phyloP scores from a whole-genome alignment of 2,888 invertebrate species.

The Ectobius pallidus region DNA sequence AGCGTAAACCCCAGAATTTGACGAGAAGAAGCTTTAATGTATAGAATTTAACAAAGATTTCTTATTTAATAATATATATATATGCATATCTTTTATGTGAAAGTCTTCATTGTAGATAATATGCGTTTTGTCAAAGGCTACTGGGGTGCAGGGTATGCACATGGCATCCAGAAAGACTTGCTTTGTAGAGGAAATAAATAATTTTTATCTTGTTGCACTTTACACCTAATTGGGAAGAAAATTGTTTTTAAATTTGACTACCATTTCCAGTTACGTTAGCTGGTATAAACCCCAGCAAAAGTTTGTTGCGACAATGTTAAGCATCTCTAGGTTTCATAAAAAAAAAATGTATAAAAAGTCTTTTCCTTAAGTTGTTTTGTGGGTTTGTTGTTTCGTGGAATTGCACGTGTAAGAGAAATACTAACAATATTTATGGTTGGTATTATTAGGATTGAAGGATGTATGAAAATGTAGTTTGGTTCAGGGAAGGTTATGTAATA shows the following conservation, averaged over 20 bases:
- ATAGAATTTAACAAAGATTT: constrained; percentile 11
- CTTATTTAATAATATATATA: not conserved
- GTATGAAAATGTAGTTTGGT: constrained; percentile 4
- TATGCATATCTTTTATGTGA: constrained; percentile 12
- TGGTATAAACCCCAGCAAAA: not conserved
- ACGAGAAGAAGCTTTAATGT: constrained; percentile 13
- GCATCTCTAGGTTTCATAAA: not conserved
- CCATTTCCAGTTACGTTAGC: not conserved
- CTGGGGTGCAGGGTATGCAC: constrained; percentile 9
- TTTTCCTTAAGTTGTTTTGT: constrained; percentile 16
- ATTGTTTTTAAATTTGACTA: not conserved
- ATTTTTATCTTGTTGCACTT: constrained; percentile 2
- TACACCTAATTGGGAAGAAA: not conserved
- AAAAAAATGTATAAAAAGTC: not conserved
- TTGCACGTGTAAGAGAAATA: not conserved
- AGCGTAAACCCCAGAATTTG: constrained; percentile 1
- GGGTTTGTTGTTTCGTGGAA: constrained; percentile 3
- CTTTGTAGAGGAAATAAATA: no score
- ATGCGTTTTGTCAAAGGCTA: constrained; percentile 11
- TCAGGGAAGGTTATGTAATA: no score
- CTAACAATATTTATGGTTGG: not conserved
- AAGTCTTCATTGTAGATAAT: constrained; percentile 9
- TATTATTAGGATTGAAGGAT: constrained; percentile 7
- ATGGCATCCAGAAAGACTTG: not conserved
- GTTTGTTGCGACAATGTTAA: constrained; percentile 2